These are phyloP conservation scores for Zapornia atra DNA, from an alignment of 2,113 vertebrate species.

Conservation along the genomic window DNA sequence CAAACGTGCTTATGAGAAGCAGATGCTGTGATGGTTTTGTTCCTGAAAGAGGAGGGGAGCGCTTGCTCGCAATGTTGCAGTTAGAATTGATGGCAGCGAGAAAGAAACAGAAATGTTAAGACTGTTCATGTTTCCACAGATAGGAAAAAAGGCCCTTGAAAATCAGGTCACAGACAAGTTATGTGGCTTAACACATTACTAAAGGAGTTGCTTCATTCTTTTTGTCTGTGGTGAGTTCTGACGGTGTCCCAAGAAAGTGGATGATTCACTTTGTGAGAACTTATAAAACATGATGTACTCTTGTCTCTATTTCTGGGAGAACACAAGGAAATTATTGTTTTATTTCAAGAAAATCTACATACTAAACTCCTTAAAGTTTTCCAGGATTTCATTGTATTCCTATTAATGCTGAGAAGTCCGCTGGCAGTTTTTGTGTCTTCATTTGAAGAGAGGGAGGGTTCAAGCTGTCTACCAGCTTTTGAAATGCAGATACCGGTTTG, in stretches of 20 bases:
- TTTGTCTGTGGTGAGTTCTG: neutral
- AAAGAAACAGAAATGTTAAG: neutral
- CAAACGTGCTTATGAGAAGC: conserved; percentile 76
- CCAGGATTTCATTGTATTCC: conserved; percentile 3
- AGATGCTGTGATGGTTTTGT: conserved; percentile 68
- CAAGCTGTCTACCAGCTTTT: neutral
- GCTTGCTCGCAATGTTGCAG: neutral
- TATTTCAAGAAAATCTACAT: neutral
- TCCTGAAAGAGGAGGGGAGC: conserved; percentile 55
- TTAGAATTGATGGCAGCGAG: neutral
- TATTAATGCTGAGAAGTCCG: neutral
- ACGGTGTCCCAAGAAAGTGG: neutral
- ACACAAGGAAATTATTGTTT: neutral
- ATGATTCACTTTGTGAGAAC: conserved; percentile 40
- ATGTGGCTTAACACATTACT: neutral
- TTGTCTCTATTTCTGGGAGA: conserved; percentile 13
- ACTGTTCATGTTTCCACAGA: neutral
- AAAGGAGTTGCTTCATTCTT: neutral
- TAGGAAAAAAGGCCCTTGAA: neutral
- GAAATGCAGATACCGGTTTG: neutral
- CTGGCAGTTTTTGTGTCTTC: neutral
- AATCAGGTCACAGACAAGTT: conserved; percentile 12
- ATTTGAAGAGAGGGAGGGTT: neutral
- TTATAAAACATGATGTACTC: conserved; percentile 40
- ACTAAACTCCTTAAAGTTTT: neutral